Conservation (phyloP, 2,113 vertebrate genomes). For the Chrysemys picta region DNA sequence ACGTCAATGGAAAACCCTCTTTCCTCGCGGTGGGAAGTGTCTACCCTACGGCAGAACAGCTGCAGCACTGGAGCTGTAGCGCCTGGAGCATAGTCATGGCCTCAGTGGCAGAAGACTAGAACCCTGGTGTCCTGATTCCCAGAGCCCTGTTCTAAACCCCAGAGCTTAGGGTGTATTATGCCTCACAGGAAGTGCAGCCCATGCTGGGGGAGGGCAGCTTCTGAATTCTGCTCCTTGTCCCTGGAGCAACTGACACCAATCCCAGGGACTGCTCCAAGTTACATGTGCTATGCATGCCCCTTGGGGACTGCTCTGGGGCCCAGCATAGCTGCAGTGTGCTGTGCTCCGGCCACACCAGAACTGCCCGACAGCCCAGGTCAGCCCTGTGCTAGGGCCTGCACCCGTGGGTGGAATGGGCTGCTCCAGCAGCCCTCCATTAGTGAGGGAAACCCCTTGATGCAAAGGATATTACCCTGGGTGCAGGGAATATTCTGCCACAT, state of each 20-base stretch:
- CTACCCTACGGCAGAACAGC: not conserved
- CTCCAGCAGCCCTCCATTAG: not conserved
- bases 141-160: not conserved
- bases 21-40: not conserved
- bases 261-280: not conserved
- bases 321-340: not conserved
- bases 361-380: not conserved
- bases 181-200: not conserved
- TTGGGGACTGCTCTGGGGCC: not conserved
- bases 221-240: not conserved
- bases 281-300: not conserved
- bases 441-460: not conserved
- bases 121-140: not conserved
- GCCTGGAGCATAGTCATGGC: not conserved
- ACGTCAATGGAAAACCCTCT: not conserved
- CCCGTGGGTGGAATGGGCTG: not conserved
- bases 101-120: not conserved
- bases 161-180: rapidly evolving
- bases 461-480: not conserved
- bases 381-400: not conserved
- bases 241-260: not conserved
- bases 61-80: not conserved
- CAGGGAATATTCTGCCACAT: rapidly evolving
- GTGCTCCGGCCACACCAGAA: not conserved
- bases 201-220: not conserved